Percentiles rank a stretch among this genome's conserved stretches.
Conservation (phyloP, 2,797 vertebrate species). For the Channa striata region DNA sequence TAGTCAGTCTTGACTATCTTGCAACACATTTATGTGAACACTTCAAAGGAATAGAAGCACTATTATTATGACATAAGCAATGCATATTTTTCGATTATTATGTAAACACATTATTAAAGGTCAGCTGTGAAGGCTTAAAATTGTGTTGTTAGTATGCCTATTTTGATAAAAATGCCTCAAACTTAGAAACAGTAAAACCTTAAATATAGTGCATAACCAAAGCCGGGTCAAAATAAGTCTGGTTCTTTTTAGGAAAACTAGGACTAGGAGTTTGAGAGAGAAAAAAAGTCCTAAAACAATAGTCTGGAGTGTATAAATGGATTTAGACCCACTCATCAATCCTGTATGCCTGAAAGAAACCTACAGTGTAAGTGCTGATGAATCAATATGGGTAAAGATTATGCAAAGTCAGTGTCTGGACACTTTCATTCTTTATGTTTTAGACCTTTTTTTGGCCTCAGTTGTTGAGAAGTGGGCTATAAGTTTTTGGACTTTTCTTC, state of each 20-base stretch:
- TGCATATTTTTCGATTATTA: not conserved
- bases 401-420: constrained; percentile 4
- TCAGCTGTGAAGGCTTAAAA: not conserved
- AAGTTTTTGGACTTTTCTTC: not conserved
- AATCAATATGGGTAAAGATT: not conserved
- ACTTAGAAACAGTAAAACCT: not conserved
- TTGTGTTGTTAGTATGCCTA: not conserved
- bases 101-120: not conserved
- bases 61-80: not conserved
- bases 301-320: constrained; percentile 12
- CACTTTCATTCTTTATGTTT: constrained; percentile 28
- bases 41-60: not conserved
- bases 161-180: not conserved
- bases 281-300: not conserved
- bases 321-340: constrained; percentile 25
- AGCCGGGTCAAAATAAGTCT: not conserved
- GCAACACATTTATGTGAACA: not conserved
- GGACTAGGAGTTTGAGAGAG: too few relatives aligned
- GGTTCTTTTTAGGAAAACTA: not conserved
- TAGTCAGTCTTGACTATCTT: too few relatives aligned
- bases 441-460: not conserved
- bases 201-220: not conserved
- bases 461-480: constrained; percentile 1
- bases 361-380: constrained; percentile 21
- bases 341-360: constrained; percentile 10